These are phyloP conservation scores for Hafferia zeledoni DNA, from an alignment of 2,797 vertebrate species.

Conservation along the genomic window DNA sequence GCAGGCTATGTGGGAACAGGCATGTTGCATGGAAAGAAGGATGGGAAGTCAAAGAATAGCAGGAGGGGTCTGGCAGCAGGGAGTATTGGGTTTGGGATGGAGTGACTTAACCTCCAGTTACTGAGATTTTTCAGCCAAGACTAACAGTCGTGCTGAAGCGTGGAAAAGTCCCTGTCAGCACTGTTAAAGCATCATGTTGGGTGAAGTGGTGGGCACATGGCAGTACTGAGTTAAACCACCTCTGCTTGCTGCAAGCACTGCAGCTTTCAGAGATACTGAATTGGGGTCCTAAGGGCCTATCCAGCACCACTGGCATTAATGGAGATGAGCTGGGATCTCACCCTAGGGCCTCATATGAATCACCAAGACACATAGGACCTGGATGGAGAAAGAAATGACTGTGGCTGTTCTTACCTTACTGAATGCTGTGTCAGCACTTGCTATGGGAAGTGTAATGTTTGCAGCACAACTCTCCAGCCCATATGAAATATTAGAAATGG, in stretches of 20 bases:
- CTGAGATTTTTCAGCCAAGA: neutral
- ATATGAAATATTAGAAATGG: neutral
- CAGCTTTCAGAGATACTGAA: neutral
- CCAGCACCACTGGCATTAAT: neutral
- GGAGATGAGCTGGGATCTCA: neutral
- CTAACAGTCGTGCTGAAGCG: neutral
- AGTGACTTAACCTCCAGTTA: neutral
- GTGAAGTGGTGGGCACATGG: neutral
- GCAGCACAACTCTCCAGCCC: neutral
- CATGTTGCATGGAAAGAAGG: neutral
- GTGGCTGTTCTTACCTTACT: neutral
- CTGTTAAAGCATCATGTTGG: neutral
- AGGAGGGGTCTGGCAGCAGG: neutral
- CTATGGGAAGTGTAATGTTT: neutral
- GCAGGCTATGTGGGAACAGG: neutral
- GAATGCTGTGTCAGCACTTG: neutral
- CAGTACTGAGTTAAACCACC: neutral
- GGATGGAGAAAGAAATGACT: neutral
- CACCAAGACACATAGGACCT: neutral
- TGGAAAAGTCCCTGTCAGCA: conserved; percentile 39
- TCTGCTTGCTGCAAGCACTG: neutral
- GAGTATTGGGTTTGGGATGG: neutral
- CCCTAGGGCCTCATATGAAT: neutral
- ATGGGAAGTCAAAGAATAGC: neutral
- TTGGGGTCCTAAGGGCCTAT: rapidly evolving